Conservation (phyloP, 2,113 vertebrate species). For the Cebus imitator region DNA sequence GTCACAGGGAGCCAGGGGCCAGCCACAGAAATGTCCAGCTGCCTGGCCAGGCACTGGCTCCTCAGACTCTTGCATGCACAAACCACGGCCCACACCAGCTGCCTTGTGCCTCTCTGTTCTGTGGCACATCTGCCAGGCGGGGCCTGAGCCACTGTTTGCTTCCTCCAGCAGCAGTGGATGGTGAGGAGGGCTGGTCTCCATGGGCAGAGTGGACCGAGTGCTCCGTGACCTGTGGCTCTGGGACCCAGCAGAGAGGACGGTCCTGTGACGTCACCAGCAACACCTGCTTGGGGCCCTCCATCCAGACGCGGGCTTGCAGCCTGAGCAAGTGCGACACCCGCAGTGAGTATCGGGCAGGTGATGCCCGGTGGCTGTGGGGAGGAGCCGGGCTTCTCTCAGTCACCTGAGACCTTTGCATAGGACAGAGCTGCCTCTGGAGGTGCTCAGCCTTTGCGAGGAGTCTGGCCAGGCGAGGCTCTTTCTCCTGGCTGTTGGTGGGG, state of each 20-base stretch:
- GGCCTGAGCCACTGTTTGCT: neutral
- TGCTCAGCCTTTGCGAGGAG: neutral
- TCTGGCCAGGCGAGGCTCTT: neutral
- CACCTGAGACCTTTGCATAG: neutral
- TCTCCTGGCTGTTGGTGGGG: too few relatives aligned
- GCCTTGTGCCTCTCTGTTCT: accelerated
- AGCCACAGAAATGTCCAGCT: too few relatives aligned
- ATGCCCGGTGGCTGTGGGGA: accelerated
- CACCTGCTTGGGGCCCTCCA: constrained; percentile 93
- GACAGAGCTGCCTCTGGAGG: neutral
- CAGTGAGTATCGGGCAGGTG: constrained; percentile 84
- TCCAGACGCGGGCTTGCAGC: constrained; percentile 96
- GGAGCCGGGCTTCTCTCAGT: neutral
- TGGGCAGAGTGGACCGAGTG: constrained; percentile 99
- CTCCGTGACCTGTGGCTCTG: constrained; percentile 94
- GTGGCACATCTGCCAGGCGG: neutral
- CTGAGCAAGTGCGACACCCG: constrained; percentile 94
- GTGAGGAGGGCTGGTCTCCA: constrained; percentile 96
- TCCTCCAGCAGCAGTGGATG: constrained; percentile 83
- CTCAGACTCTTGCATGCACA: neutral
- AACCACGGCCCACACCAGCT: neutral
- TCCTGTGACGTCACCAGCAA: constrained; percentile 97
- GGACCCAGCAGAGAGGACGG: constrained; percentile 97
- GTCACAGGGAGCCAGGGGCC: neutral
- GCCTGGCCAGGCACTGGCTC: neutral